Conservation (phyloP, 2,113 vertebrate species). For the Brevimyrus niger region DNA sequence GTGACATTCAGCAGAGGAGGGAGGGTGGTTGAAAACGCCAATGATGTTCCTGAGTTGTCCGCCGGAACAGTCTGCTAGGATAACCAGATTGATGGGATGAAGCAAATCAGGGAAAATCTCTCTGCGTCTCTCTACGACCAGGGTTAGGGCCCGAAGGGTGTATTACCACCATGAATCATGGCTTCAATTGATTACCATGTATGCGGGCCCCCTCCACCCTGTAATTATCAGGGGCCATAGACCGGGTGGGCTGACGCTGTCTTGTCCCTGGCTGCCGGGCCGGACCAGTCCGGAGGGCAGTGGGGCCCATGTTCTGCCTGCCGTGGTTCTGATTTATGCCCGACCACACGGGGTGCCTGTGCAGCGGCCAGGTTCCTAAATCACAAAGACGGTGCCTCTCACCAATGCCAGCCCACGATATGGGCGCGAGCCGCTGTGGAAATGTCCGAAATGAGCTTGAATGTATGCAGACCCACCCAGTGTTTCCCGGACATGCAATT, state of each 20-base stretch:
- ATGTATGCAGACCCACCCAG: not conserved
- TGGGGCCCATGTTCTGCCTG: not conserved
- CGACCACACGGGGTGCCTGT: not conserved
- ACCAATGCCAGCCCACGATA: slow-evolving; percentile 14
- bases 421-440: not conserved
- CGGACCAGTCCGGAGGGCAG: not conserved
- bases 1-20: not conserved
- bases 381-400: not conserved
- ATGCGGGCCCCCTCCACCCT: not conserved
- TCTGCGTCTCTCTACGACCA: not conserved
- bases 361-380: slow-evolving; percentile 6
- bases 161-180: not conserved
- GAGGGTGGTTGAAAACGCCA: slow-evolving; percentile 6
- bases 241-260: not conserved
- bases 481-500: not conserved
- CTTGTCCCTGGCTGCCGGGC: not conserved
- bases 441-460: not conserved
- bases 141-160: not conserved
- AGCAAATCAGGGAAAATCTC: not conserved
- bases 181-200: slow-evolving; percentile 21
- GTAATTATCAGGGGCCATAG: slow-evolving; percentile 13
- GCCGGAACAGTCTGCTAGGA: not conserved
- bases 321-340: not conserved
- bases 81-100: not conserved
- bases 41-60: not conserved